Evolutionary conservation across 2,797 vertebrate species (phyloP).

Genomic region (Miopithecus talapoin): DNA sequence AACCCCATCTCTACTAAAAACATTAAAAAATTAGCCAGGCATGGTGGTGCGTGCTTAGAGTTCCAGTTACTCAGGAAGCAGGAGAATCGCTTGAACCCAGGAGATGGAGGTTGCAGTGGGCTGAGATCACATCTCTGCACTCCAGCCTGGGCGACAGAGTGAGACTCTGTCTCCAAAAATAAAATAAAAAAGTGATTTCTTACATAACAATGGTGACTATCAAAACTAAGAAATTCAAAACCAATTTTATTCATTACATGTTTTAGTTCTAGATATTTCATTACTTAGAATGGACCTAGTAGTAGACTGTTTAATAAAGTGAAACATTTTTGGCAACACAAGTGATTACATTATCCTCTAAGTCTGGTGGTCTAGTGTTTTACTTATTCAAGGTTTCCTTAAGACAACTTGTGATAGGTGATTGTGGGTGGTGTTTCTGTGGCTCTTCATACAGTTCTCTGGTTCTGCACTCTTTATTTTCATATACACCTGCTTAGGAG

Average conservation of each 20-base stretch:
- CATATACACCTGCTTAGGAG: neutral
- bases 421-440: neutral
- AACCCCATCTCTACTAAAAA: neutral
- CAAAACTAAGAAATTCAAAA: neutral
- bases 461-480: neutral
- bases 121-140: neutral
- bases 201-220: neutral
- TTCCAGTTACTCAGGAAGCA: neutral
- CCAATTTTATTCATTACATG: neutral
- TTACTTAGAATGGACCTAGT: neutral
- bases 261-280: neutral
- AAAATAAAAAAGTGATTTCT: neutral
- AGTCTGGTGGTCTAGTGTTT: neutral
- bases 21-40: neutral
- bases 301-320: neutral
- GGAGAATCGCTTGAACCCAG: neutral
- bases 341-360: neutral
- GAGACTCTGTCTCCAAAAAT: neutral
- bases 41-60: neutral
- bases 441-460: neutral
- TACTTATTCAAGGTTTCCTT: neutral
- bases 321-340: neutral
- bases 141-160: neutral
- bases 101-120: neutral
- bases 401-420: neutral